Percentiles rank a stretch among this genome's conserved stretches.
phyloP scores from a whole-genome alignment of 1,140 invertebrate genomes.

The Cydia pomonella region DNA sequence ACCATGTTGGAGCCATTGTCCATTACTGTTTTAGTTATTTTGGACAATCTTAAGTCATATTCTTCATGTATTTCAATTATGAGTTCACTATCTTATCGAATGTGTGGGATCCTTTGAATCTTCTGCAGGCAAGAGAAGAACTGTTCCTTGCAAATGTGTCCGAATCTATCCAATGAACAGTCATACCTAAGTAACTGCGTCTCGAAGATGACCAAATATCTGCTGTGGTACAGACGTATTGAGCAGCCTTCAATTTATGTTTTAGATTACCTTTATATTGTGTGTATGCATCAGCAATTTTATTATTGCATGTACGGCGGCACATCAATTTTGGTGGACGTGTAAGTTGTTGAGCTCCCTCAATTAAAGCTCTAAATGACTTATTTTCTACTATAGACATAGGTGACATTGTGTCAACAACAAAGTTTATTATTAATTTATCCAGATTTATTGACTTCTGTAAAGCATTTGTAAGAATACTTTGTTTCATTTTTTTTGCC shows the following conservation, averaged over 20 bases:
- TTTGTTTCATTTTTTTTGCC: conserved; percentile 38
- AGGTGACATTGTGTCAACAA: conserved; percentile 45
- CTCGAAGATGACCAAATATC: no score
- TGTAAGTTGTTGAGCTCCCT: conserved; percentile 42
- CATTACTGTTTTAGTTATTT: conserved; percentile 18
- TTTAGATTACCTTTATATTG: conserved; percentile 42
- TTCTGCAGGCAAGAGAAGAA: no score
- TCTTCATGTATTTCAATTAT: no score
- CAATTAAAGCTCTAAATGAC: conserved; percentile 48
- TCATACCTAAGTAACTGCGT: no score
- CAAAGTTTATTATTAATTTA: conserved; percentile 45
- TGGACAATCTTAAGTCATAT: conserved; percentile 2
- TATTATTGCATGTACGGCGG: conserved; percentile 40
- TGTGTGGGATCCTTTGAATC: no score
- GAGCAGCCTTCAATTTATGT: conserved; percentile 33
- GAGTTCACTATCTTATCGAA: no score
- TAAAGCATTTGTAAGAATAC: conserved; percentile 37
- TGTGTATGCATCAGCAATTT: conserved; percentile 34
- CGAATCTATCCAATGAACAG: no score
- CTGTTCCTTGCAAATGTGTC: no score
- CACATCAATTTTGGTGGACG: conserved; percentile 44
- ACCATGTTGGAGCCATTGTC: conserved; percentile 32
- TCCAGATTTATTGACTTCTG: conserved; percentile 42
- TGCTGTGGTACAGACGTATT: conserved; percentile 34
- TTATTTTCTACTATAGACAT: conserved; percentile 43